Evolutionary conservation across 2,113 vertebrate genomes (phyloP).

Genomic region (Tachuris rubrigastra): DNA sequence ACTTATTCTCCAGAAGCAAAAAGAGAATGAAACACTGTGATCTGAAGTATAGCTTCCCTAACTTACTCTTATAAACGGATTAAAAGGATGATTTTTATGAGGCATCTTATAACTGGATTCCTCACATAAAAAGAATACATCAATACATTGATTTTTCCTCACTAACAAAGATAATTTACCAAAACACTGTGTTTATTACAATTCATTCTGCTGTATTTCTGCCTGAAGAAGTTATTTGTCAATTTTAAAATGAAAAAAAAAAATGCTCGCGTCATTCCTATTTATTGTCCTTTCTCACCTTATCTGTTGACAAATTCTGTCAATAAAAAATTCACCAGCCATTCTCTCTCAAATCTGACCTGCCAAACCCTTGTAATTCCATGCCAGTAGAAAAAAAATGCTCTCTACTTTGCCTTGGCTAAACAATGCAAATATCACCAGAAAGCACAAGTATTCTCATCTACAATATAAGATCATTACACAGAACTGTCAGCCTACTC

Average conservation of each 20-base stretch:
- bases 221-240: conserved; percentile 29
- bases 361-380: conserved; percentile 74
- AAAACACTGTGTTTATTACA: conserved; percentile 24
- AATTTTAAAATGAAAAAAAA: not conserved
- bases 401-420: conserved; percentile 74
- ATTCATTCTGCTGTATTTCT: conserved; percentile 35
- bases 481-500: not conserved
- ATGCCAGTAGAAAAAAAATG: conserved; percentile 71
- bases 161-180: conserved; percentile 62
- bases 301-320: conserved; percentile 78
- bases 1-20: not conserved
- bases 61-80: not conserved
- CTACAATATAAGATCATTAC: not conserved
- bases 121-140: conserved; percentile 14
- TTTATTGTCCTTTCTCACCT: conserved; percentile 62
- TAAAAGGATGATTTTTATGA: conserved; percentile 54
- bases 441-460: not conserved
- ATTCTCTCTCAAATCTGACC: conserved; percentile 77
- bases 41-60: not conserved
- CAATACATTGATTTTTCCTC: conserved; percentile 40
- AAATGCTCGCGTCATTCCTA: not conserved
- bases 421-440: conserved; percentile 78
- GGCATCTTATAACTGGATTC: conserved; percentile 9
- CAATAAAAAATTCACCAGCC: conserved; percentile 80
- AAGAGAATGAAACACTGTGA: not conserved